Percentiles rank a stretch among this genome's conserved stretches.
phyloP scores from a whole-genome alignment of 2,113 vertebrate species.

The Chloropsis hardwickii region DNA sequence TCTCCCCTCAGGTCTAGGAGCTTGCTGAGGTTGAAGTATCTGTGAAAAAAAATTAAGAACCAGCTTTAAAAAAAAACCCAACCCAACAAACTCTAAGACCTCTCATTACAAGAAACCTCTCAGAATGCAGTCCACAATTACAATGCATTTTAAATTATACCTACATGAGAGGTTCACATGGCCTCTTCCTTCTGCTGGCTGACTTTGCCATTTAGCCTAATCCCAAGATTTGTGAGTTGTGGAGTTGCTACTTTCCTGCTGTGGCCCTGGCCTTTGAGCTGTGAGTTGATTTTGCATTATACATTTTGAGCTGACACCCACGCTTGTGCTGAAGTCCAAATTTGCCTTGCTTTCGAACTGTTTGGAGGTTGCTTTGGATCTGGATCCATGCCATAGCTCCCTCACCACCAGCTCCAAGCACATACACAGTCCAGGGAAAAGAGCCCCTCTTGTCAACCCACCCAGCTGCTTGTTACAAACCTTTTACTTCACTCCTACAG shows the following conservation, averaged over 20 bases:
- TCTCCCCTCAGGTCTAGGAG: neutral
- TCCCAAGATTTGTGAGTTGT: neutral
- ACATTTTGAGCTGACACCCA: neutral
- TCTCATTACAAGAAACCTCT: neutral
- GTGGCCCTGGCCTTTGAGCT: conserved; percentile 45
- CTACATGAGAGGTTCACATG: neutral
- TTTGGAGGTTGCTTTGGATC: neutral
- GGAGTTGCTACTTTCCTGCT: neutral
- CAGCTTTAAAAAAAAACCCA: neutral
- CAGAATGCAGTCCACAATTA: neutral
- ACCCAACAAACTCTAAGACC: neutral
- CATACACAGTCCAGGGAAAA: neutral
- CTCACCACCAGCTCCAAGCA: neutral
- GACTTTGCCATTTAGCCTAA: neutral
- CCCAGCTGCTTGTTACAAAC: neutral
- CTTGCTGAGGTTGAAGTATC: neutral
- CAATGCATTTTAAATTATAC: neutral
- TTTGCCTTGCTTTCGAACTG: neutral
- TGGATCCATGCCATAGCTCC: neutral
- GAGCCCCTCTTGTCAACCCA: neutral
- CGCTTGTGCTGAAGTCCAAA: conserved; percentile 40
- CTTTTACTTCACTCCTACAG: neutral
- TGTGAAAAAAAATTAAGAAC: neutral
- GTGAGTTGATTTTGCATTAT: neutral
- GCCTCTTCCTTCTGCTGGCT: neutral